phyloP scores from a whole-genome alignment of 2,113 vertebrate genomes.

The Irena cyanogastra region DNA sequence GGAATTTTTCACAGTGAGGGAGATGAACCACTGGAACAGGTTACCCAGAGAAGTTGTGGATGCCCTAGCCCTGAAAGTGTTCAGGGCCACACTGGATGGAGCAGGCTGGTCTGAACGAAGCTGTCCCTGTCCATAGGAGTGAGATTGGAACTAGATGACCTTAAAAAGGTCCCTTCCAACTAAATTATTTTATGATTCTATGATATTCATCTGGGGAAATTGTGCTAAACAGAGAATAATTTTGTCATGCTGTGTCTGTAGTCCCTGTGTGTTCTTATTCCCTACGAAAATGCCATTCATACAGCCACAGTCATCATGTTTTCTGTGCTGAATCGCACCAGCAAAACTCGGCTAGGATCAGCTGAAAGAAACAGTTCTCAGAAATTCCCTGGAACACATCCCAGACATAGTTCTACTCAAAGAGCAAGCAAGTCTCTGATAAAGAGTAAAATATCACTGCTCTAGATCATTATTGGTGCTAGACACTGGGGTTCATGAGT shows the following conservation, averaged over 20 bases:
- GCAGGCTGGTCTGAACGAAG: not conserved
- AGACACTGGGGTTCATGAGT: not conserved
- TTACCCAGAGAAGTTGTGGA: not conserved
- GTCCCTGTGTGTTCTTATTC: not conserved
- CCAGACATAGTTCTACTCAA: not conserved
- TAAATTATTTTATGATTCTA: not conserved
- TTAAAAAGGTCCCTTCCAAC: not conserved
- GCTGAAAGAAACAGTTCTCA: not conserved
- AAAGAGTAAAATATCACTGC: not conserved
- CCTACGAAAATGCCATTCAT: not conserved
- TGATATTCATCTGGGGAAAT: not conserved
- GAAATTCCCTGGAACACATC: not conserved
- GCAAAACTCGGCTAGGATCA: not conserved
- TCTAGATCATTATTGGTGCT: not conserved
- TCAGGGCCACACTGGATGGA: not conserved
- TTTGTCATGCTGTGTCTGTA: not conserved
- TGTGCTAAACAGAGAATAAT: not conserved
- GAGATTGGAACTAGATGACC: not conserved
- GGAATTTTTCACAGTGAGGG: not conserved
- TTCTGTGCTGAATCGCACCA: not conserved
- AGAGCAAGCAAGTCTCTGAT: not conserved
- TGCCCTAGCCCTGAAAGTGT: not conserved
- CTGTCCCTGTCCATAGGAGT: not conserved
- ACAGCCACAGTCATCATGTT: not conserved
- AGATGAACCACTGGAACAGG: not conserved